Percentiles rank a stretch among this genome's conserved stretches.
Conservation (phyloP, 2,888 invertebrate genomes). For the Acanthococcus lagerstroemiae region DNA sequence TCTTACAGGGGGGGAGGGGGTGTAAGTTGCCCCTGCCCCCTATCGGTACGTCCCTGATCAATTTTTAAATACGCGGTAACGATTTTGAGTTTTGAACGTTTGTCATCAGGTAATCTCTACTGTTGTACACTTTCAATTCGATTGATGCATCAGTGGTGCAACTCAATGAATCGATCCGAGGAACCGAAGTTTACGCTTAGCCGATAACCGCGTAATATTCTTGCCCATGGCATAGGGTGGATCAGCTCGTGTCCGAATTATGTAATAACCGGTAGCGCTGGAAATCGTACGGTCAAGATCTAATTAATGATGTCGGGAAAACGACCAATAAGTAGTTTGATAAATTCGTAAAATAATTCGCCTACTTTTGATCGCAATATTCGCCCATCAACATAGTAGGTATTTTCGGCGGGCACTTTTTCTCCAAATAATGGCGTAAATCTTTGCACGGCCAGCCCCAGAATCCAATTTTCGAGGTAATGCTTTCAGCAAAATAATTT, state of each 20-base stretch:
- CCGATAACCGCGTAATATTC: too few species aligned
- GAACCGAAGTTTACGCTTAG: too few species aligned
- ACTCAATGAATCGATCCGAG: too few species aligned
- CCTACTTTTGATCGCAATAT: constrained; percentile 34
- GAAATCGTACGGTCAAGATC: too few species aligned
- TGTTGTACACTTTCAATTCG: too few species aligned
- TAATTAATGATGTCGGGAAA: not conserved
- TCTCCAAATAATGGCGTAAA: constrained; percentile 34
- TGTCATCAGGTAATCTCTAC: too few species aligned
- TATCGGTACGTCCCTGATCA: too few species aligned
- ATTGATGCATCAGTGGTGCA: too few species aligned
- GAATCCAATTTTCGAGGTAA: constrained; percentile 51
- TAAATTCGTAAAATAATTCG: not conserved
- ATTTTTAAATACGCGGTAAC: too few species aligned
- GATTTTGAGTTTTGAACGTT: too few species aligned
- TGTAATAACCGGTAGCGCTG: not conserved
- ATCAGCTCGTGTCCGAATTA: not conserved
- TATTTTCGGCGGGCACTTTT: constrained; percentile 32
- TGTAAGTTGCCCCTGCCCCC: too few species aligned
- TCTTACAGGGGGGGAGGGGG: too few species aligned
- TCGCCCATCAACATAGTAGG: constrained; percentile 36
- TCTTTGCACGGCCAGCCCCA: constrained; percentile 53
- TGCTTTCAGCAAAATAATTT: constrained; percentile 54
- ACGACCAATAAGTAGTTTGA: not conserved
- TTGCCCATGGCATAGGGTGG: not conserved